These are phyloP conservation scores for Sussaba pulchella DNA, from an alignment of 2,888 invertebrate genomes.

Conservation along the genomic window DNA sequence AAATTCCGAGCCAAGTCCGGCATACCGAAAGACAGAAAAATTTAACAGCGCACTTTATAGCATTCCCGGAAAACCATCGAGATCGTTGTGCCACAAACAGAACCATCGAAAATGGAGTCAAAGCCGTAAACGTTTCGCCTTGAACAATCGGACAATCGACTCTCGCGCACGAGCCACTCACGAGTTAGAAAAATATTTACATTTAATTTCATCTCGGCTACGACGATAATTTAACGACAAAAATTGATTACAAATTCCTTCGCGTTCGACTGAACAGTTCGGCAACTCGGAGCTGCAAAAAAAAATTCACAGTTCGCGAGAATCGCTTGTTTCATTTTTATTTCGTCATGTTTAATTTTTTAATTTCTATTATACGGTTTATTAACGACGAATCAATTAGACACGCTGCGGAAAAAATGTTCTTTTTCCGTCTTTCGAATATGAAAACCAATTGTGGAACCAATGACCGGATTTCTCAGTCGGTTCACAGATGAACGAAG, in stretches of 20 bases:
- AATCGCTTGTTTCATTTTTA: neutral
- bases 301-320: neutral
- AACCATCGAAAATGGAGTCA: neutral
- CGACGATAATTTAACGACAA: neutral
- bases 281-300: neutral
- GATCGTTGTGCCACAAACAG: neutral
- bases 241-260: neutral
- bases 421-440: neutral
- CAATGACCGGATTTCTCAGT: too few species aligned
- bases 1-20: constrained; percentile 47
- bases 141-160: neutral
- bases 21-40: constrained; percentile 56
- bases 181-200: neutral
- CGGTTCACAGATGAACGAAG: too few species aligned
- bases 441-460: neutral
- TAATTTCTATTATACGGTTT: neutral
- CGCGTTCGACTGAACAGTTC: neutral
- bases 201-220: neutral
- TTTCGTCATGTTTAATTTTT: too few species aligned
- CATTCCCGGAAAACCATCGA: neutral
- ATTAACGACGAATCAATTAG: constrained; percentile 48
- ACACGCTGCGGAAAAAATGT: constrained; percentile 7
- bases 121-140: neutral
- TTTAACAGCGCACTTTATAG: too few species aligned
- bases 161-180: constrained; percentile 9